Evolutionary conservation across 2,888 invertebrate genomes (phyloP).

Genomic region (Patella caerulea): DNA sequence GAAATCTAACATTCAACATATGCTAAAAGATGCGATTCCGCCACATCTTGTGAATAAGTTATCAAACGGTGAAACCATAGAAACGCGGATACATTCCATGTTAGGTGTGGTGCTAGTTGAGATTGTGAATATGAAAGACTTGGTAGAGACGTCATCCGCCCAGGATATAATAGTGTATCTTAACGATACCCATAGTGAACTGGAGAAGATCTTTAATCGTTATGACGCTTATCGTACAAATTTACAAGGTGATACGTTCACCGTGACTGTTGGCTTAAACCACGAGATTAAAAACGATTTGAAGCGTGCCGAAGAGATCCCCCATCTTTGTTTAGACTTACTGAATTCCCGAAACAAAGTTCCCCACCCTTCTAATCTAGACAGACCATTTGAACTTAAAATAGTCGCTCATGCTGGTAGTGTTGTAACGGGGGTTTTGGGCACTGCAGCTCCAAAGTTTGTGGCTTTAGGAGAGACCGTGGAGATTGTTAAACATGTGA

Average conservation of each 20-base stretch:
- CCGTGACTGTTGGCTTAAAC: constrained; percentile 18
- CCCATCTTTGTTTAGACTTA: constrained; percentile 33
- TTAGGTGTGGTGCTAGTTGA: constrained; percentile 36
- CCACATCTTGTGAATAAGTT: constrained; percentile 49
- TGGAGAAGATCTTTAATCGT: constrained; percentile 22
- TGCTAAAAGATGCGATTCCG: constrained; percentile 60
- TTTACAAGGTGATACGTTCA: constrained; percentile 16
- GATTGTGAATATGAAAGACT: constrained; percentile 19
- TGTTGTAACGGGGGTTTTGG: constrained; percentile 48
- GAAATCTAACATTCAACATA: constrained; percentile 49
- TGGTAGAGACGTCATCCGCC: constrained; percentile 8
- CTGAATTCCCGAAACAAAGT: constrained; percentile 12
- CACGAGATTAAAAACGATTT: constrained; percentile 28
- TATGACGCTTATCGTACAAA: constrained; percentile 3
- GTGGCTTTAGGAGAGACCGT: constrained; percentile 43
- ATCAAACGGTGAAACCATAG: constrained; percentile 38
- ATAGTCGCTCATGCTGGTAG: constrained; percentile 40
- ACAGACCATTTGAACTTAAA: constrained; percentile 21
- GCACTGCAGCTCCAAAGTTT: constrained; percentile 42
- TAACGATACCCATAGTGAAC: constrained; percentile 21
- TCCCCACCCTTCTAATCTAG: neutral
- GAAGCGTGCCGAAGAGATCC: constrained; percentile 24
- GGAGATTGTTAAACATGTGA: constrained; percentile 41
- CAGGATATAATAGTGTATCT: constrained; percentile 26
- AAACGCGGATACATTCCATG: constrained; percentile 41